These are phyloP conservation scores for Amphiura filiformis DNA, from an alignment of 35 echinoderm and acorn worm species.

Conservation along the genomic window DNA sequence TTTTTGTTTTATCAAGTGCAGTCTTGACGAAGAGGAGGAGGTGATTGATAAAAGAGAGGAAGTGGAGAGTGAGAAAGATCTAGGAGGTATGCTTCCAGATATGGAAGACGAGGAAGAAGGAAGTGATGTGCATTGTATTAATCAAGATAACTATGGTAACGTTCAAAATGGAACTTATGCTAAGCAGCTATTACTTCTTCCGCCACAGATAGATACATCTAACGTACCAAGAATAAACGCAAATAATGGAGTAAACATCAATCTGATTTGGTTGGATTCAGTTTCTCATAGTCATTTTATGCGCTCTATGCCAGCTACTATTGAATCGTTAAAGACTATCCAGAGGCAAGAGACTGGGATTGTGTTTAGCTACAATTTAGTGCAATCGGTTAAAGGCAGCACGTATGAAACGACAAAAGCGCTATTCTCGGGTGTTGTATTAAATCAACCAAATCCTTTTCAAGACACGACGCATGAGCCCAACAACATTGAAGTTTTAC, in stretches of 20 bases:
- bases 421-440: slow-evolving; percentile 64
- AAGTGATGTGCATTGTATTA: neutral
- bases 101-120: neutral
- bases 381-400: slow-evolving; percentile 82
- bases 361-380: slow-evolving; percentile 77
- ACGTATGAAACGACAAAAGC: slow-evolving; percentile 75
- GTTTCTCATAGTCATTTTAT: slow-evolving; percentile 89
- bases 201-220: slow-evolving; percentile 25
- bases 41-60: neutral
- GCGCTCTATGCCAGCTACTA: slow-evolving; percentile 60
- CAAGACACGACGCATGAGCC: slow-evolving; percentile 54
- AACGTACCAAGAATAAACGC: neutral
- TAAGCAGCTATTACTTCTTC: slow-evolving; percentile 70
- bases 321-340: slow-evolving; percentile 42
- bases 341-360: neutral
- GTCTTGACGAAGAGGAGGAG: neutral
- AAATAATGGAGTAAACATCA: slow-evolving; percentile 50
- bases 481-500: slow-evolving; percentile 15
- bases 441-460: slow-evolving; percentile 29
- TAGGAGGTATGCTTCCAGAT: slow-evolving; percentile 23
- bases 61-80: neutral
- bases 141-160: neutral
- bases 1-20: slow-evolving; percentile 65
- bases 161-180: neutral
- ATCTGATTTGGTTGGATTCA: slow-evolving; percentile 78